Evolutionary conservation across 2,888 invertebrate genomes (phyloP).

Genomic region (Zhengitettix transpicula): DNA sequence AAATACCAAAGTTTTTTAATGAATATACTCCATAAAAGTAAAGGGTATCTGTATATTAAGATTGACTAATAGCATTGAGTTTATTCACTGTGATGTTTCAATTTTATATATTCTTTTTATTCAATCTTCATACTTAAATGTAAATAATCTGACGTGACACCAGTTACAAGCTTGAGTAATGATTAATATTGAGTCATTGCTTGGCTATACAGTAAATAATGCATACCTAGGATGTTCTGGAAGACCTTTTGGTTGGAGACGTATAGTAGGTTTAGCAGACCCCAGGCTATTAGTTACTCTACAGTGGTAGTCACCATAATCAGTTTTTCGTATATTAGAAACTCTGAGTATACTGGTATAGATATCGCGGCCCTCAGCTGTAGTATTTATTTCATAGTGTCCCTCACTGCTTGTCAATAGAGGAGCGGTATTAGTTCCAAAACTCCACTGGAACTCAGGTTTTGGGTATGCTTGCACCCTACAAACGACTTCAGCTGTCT

Average conservation of each 20-base stretch:
- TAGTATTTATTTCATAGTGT: slow-evolving; percentile 70
- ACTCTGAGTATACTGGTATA: slow-evolving; percentile 64
- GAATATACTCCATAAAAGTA: no score
- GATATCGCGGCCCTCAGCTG: slow-evolving; percentile 66
- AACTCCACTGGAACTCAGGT: slow-evolving; percentile 86
- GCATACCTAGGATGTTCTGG: slow-evolving; percentile 57
- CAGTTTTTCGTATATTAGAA: slow-evolving; percentile 57
- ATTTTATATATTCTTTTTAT: no score
- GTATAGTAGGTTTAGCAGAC: slow-evolving; percentile 54
- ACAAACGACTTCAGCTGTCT: slow-evolving; percentile 74
- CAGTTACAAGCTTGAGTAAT: no score
- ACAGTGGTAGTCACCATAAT: slow-evolving; percentile 86
- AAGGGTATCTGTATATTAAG: no score
- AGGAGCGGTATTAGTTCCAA: slow-evolving; percentile 54
- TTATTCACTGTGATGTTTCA: no score
- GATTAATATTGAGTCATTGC: no score
- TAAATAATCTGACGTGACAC: no score
- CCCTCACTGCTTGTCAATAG: slow-evolving; percentile 66
- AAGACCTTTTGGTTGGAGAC: slow-evolving; percentile 69
- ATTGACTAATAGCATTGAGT: no score
- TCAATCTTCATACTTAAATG: no score
- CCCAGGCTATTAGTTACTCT: slow-evolving; percentile 72
- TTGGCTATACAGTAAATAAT: not conserved
- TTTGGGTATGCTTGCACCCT: slow-evolving; percentile 83
- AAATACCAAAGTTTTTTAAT: no score